phyloP scores from a whole-genome alignment of 2,113 vertebrate genomes.

The Barbus barbus region DNA sequence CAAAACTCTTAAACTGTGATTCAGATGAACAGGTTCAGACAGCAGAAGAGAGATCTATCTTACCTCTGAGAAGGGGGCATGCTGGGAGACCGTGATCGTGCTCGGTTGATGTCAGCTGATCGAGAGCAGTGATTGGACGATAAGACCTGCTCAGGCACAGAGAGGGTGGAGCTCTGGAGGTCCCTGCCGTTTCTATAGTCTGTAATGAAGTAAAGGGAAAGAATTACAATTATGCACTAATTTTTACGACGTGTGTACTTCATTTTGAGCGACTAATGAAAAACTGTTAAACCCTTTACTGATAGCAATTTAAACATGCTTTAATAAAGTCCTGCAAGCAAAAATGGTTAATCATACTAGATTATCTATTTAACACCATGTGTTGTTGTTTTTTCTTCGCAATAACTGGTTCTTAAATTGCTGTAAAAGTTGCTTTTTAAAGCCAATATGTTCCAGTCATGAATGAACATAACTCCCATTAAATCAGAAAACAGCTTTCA shows the following conservation, averaged over 20 bases:
- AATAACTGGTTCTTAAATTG: not conserved
- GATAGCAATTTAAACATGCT: not conserved
- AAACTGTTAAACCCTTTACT: not conserved
- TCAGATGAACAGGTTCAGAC: not conserved
- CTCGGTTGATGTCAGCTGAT: constrained; percentile 88
- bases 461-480: constrained; percentile 52
- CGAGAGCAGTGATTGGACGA: constrained; percentile 96
- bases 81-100: constrained; percentile 94
- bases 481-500: constrained; percentile 48
- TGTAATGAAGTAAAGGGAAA: constrained; percentile 63
- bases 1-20: not conserved
- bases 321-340: not conserved
- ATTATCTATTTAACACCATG: too few species aligned
- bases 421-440: not conserved
- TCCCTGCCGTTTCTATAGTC: constrained; percentile 94
- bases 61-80: constrained; percentile 96
- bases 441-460: constrained; percentile 9
- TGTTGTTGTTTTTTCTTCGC: too few species aligned
- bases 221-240: not conserved
- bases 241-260: not conserved
- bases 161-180: constrained; percentile 95
- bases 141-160: constrained; percentile 97
- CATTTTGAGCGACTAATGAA: not conserved
- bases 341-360: not conserved
- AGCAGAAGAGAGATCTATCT: not conserved